These are phyloP conservation scores for Drosophila vallismaia DNA, from an alignment of 2,888 invertebrate species.

Conservation along the genomic window DNA sequence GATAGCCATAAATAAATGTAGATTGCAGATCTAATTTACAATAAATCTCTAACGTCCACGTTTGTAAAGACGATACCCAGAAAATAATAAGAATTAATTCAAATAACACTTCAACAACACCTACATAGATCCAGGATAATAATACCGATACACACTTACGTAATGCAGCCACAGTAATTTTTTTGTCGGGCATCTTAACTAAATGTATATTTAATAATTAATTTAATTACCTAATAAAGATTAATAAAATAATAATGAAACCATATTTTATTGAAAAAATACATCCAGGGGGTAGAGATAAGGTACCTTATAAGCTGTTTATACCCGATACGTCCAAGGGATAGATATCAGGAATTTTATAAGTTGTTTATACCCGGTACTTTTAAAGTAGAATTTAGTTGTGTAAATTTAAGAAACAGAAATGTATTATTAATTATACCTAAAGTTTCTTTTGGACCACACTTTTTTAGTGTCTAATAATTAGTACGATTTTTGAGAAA, in stretches of 20 bases:
- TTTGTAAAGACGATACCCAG: slow-evolving; percentile 27
- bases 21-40: slow-evolving; percentile 19
- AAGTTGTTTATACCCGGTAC: too few relatives aligned
- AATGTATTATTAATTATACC: too few relatives aligned
- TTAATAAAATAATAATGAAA: slow-evolving; percentile 26
- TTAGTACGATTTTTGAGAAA: too few relatives aligned
- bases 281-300: too few relatives aligned
- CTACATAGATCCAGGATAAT: slow-evolving; percentile 14
- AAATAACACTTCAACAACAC: slow-evolving; percentile 6
- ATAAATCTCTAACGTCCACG: slow-evolving; percentile 16
- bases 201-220: slow-evolving; percentile 69
- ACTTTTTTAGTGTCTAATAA: too few relatives aligned
- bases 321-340: too few relatives aligned
- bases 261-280: slow-evolving; percentile 9
- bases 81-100: slow-evolving; percentile 4
- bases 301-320: too few relatives aligned
- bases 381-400: too few relatives aligned
- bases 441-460: too few relatives aligned
- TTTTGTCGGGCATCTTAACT: slow-evolving; percentile 62
- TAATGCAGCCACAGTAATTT: slow-evolving; percentile 34
- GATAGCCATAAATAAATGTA: slow-evolving; percentile 26
- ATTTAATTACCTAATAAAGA: slow-evolving; percentile 51
- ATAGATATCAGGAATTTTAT: too few relatives aligned
- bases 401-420: too few relatives aligned
- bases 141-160: slow-evolving; percentile 16